Base-by-base conservation (phyloP, 1,140 invertebrate species). In the Drosophila repleta region DNA sequence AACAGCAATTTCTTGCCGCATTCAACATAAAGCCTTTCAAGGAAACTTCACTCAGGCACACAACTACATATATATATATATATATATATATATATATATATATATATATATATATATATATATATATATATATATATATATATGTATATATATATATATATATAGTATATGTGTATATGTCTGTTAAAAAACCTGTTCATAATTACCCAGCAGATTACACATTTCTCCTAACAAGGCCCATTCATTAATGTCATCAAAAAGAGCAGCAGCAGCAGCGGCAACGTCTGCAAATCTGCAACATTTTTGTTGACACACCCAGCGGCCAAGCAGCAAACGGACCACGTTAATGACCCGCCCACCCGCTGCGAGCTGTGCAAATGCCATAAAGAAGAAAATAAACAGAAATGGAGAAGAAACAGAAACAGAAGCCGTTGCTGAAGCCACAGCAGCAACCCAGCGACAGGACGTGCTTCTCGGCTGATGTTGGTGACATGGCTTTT, bases 221-320 rank as follows among this genome's bases (percentile, higher is more conserved):
- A 79, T 70, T 72, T 67, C 69, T 56, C 70, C 70, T 58, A 80
- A 83, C 79, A 78, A 78, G 79, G 70, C 79, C 75, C 79, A 83
- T 82, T 82, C 79, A 83, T 83, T 82, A 82, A 83, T 82, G 79
- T 63, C 79, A 83, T 83, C 61, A 82, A 78, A 81, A 70, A 65
- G 69, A 74, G 76, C 29, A 29, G 29, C 29, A 29, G 6, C 29
- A 29, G 29, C 71, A 74, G 66, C 46, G 49, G 57, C 76, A 79
- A 74, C 65, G 57, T 67, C 66, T 46, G 61, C 45, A 80, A 74
- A 78, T 65, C 79, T 82, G 79, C 74, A 82, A 83, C 79, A 82
- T 74, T 83, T 17, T 74, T 82, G 79, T 78, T 81, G 81, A 78
- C 79, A 80, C 72, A 61, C 64, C 69, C 76, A 67, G 20, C 39